phyloP scores from a whole-genome alignment of 2,888 invertebrate species.

The Julus scanicus region DNA sequence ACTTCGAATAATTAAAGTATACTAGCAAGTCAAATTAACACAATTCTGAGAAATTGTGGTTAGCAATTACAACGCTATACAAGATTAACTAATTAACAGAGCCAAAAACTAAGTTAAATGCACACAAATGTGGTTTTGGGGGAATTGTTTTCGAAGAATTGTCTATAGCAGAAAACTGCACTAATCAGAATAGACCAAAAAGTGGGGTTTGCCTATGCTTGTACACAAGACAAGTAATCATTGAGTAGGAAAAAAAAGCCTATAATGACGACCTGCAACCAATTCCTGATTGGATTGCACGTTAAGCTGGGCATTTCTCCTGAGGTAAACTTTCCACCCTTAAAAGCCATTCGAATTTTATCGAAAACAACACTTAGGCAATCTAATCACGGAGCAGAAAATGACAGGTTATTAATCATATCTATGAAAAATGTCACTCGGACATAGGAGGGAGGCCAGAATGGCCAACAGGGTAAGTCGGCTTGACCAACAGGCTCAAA shows the following conservation, averaged over 20 bases:
- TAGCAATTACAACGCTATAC: background rate
- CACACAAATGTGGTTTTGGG: background rate
- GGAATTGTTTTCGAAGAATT: background rate
- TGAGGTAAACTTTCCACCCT: background rate
- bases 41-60: background rate
- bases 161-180: background rate
- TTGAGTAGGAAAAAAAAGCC: background rate
- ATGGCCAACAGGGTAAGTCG: constrained; percentile 7
- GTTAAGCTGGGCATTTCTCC: background rate
- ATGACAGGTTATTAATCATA: constrained; percentile 45
- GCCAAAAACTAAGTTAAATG: background rate
- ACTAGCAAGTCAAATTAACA: background rate
- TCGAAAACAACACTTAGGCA: background rate
- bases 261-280: background rate
- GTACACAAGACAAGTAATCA: background rate
- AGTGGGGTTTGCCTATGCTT: background rate
- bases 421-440: constrained; percentile 39
- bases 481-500: constrained; percentile 36
- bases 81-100: background rate
- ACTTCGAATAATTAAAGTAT: background rate
- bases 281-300: constrained; percentile 26
- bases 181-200: background rate
- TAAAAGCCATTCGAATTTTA: background rate
- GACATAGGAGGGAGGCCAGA: constrained; percentile 19
- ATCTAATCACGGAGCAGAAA: constrained; percentile 30